Base-by-base conservation (phyloP, 2,113 vertebrate species). In the Hyperopisus bebe region DNA sequence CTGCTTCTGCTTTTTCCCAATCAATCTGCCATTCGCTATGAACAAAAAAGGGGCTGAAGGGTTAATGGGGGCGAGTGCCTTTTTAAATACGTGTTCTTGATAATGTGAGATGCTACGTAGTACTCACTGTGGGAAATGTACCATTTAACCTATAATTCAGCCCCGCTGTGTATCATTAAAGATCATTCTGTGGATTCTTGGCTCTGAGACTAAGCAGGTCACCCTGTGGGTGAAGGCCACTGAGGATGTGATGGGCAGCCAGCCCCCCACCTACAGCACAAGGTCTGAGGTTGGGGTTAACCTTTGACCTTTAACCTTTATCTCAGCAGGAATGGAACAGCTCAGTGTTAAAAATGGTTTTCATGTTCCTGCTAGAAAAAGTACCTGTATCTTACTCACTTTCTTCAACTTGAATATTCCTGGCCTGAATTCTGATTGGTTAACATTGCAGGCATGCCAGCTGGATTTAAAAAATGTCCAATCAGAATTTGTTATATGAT, bases 321-420 rank as follows among this genome's bases (percentile, higher is more conserved):
- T 50, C 44, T 27, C 83, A 86, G 24, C 9, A 31, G 21, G 44
- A 50, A 48, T 50, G 44, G 24, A 86, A 5, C 44, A 86, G 44
- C 15, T 80, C 74, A 80, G 74, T 80, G 35, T 24, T 85, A 24
- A 86, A 86, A 50, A 86, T 86, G 24, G 47, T 86, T 50, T 86
- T 48, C 42, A 50, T 27, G 17, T n/a, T 17, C n/a, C 47, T 47
- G 83, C 50, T 48, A 50, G 24, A 84, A 84, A n/a, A 84, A 84
- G 46, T 3, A 47, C 42, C 82, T 24, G 82, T 46, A 84, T 47
- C 80, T 47, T 10, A 31, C 62, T 70, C n/a, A 70, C 27, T 70
- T 31, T 70, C 62, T 44, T 84, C 46, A 44, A 47, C 42, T 84
- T 47, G 46, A 46, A 84, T 44, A 46, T 84, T 47, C 19, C 44